Evolutionary conservation across 2,797 vertebrate species (phyloP), one percentile per base, ranked within the genome.

Genomic region (Knipowitschia caucasica): DNA sequence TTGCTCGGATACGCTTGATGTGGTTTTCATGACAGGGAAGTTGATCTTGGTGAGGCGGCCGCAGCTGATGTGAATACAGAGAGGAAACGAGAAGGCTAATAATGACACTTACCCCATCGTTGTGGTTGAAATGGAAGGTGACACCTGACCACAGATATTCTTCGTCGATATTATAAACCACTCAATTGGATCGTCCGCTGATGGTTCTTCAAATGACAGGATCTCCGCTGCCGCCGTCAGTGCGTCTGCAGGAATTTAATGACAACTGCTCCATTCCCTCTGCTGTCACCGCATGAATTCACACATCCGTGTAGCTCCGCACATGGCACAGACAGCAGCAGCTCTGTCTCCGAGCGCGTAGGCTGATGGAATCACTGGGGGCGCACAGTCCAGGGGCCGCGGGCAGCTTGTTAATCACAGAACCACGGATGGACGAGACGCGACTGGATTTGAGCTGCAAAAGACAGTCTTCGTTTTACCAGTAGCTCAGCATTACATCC

Each of bases 91-190:
- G 17, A 64, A 56, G 40, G 63, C 50, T 73, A 54, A 71, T 69
- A 71, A 68, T 61, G 50, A 54, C 70, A 86, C 87, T 86, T 80
- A 89, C 87, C 87, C 87, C 87, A 89, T 89, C 79, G 74, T 73
- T 75, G 79, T 75, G 77, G 80, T 23, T 25, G 77, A 73, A 54
- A 81, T 74, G 56, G 51, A 66, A 51, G 68, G 62, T 66, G 74
- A 74, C 73, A 71, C 69, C 53, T 73, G 69, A 67, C 46, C 23
- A 29, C 60, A 34, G 79, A 59, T 81, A 59, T 58, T 62, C 59
- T 53, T 51, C 46, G 10, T 47, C 53, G 53, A 45, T 27, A 67
- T 59, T 56, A 56, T 77, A 74, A 65, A 63, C 55, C 46, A 54
- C 36, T 76, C 11, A 73, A 18, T 62, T 46, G 73, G 69, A 52